Evolutionary conservation across 2,888 invertebrate genomes (phyloP), one percentile per base, ranked within the genome.

Genomic region (Linyphia triangularis): DNA sequence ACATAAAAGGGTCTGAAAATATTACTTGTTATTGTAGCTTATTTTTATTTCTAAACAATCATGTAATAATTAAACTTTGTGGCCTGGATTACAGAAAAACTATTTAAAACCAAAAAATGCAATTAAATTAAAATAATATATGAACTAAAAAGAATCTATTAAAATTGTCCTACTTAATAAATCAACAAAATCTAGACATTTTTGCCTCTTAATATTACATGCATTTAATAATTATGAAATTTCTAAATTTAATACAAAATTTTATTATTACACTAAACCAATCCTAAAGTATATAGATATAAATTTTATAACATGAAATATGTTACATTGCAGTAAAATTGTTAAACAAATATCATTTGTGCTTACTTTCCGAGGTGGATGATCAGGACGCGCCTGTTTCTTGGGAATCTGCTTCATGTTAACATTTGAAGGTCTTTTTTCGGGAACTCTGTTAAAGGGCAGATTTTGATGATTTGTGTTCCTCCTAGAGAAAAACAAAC

Each of bases 331-430:
- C 59, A n/a, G 16, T 59, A n/a, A 19, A 19, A n/a, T 59, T n/a
- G 2, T 59, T 9, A 19, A 28, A 16, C 26, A 63, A 16, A 10
- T 40, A 13, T 40, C 13, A 59, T 59, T 59, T 13, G 37, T 26
- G n/a, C 37, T 59, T 63, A 78, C 72, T 61, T 78, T 77, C 63
- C 69, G 37, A 37, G 16, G 57, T 22, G 37, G 77, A 51, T 65
- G 63, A 16, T 86, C 86, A 10, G 75, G 6, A 13, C 86, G 81
- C 19, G 81, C 57, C 13, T 73, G 63, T 24, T 86, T 86, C 28
- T 67, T n/a, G 10, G 86, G 86, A 19, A 86, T 67, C 26, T 51
- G 59, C 24, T 81, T 86, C 37, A 81, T 59, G 40, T 73, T 86
- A 26, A 24, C 26, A 57, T 65, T 73, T 6, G 81, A 67, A 26